These are phyloP conservation scores for Monomorium pharaonis DNA, from an alignment of 1,140 invertebrate species.

Conservation along the genomic window DNA sequence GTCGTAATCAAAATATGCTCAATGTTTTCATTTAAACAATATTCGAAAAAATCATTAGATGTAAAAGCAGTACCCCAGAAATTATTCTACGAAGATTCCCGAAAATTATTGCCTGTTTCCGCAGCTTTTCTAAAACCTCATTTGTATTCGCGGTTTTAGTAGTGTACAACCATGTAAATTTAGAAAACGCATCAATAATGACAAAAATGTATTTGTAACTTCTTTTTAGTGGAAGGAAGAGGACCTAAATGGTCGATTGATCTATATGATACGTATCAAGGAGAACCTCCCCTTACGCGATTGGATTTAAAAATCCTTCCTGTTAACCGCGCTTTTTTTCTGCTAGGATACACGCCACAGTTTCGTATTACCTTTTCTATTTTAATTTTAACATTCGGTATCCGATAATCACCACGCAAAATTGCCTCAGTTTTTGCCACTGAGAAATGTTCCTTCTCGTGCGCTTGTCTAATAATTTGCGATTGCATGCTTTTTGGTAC, in stretches of 20 bases:
- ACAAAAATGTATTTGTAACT: constrained; percentile 25
- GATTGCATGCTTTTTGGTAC: neutral
- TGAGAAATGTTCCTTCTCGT: constrained; percentile 23
- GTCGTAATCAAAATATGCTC: constrained; percentile 74
- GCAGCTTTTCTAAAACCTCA: neutral
- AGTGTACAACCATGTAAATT: neutral
- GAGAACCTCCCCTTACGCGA: neutral
- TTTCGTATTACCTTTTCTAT: constrained; percentile 35
- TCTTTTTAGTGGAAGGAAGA: constrained; percentile 60
- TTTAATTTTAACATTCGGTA: constrained; percentile 3
- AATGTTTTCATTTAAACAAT: constrained; percentile 72
- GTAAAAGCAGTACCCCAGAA: constrained; percentile 1
- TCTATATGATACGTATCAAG: neutral
- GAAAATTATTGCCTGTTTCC: neutral
- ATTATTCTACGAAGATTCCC: constrained; percentile 10
- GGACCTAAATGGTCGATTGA: too few relatives aligned
- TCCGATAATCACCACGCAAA: constrained; percentile 50
- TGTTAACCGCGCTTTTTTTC: constrained; percentile 1
- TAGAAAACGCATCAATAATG: too few relatives aligned
- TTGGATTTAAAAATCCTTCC: constrained; percentile 16
- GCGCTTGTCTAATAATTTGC: constrained; percentile 8
- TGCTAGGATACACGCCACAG: constrained; percentile 15
- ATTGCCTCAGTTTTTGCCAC: constrained; percentile 46
- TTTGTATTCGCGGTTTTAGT: neutral
- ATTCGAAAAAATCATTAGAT: constrained; percentile 14